A percentile compares a stretch with the other conserved stretches of the same genome.
These are phyloP conservation scores for Hippoglossus stenolepis DNA, from an alignment of 2,113 vertebrate species.

Conservation along the genomic window DNA sequence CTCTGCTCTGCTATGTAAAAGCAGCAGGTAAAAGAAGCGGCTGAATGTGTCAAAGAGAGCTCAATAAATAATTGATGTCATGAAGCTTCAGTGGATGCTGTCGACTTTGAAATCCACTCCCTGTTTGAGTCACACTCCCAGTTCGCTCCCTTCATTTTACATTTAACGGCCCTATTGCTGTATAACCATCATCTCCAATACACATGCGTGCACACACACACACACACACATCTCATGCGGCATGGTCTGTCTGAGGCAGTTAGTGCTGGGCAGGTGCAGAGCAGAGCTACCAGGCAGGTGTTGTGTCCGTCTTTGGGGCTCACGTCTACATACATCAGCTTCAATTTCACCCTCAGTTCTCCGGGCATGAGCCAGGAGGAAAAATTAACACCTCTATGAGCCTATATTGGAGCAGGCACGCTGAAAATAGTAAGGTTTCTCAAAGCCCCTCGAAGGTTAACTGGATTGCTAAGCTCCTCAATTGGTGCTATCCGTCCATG, in stretches of 20 bases:
- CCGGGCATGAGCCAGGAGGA: slow-evolving; percentile 12
- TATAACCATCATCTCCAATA: slow-evolving; percentile 31
- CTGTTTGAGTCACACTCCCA: slow-evolving; percentile 61
- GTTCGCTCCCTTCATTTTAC: slow-evolving; percentile 64
- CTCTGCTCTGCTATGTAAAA: too few relatives aligned
- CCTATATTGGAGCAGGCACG: slow-evolving; percentile 29
- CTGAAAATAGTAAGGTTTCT: slow-evolving; percentile 47
- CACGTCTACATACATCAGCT: slow-evolving; percentile 66
- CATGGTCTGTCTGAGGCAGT: slow-evolving; percentile 54
- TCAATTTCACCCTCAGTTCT: slow-evolving; percentile 57
- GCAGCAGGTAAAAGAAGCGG: slow-evolving; percentile 49
- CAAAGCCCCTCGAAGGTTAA: not conserved
- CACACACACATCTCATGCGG: slow-evolving; percentile 30
- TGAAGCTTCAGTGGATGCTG: slow-evolving; percentile 65
- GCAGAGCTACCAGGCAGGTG: slow-evolving; percentile 56
- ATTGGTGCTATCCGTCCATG: slow-evolving; percentile 1
- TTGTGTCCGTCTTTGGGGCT: slow-evolving; percentile 58
- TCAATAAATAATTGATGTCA: slow-evolving; percentile 74
- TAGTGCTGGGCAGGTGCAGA: slow-evolving; percentile 48
- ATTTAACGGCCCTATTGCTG: slow-evolving; percentile 55
- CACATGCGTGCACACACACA: slow-evolving; percentile 21
- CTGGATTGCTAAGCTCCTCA: slow-evolving; percentile 29
- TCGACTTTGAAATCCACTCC: slow-evolving; percentile 72
- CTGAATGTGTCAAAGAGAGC: slow-evolving; percentile 63
- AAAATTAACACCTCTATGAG: slow-evolving; percentile 41